Evolutionary conservation across 2,888 invertebrate genomes (phyloP).

Genomic region (Scaptomyza cyrtandrae): DNA sequence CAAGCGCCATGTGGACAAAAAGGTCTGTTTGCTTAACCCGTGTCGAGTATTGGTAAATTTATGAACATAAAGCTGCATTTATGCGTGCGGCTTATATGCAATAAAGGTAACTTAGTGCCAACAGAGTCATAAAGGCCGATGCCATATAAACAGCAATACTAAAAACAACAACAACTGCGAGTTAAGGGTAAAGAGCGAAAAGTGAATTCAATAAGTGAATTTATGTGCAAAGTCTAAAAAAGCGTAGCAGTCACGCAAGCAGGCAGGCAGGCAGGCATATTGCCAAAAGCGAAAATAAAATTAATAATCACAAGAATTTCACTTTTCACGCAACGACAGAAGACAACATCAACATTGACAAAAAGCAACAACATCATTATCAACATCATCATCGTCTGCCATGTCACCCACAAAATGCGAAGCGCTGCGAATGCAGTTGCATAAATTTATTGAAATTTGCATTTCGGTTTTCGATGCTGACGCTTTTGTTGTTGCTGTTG

Average conservation of each 20-base stretch:
- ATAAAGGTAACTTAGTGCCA: conserved; percentile 80
- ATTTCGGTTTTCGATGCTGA: conserved; percentile 65
- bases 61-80: conserved; percentile 78
- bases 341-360: conserved; percentile 36
- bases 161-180: conserved; percentile 13
- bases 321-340: conserved; percentile 75
- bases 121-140: conserved; percentile 76
- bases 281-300: conserved; percentile 79
- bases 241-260: conserved; percentile 62
- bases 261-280: conserved; percentile 45
- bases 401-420: conserved; percentile 73
- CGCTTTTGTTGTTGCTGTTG: conserved; percentile 26
- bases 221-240: conserved; percentile 59
- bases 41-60: conserved; percentile 68
- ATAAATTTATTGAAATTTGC: conserved; percentile 80
- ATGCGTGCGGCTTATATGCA: conserved; percentile 80
- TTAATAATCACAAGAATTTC: conserved; percentile 81
- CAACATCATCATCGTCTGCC: conserved; percentile 57
- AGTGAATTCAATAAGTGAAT: conserved; percentile 67
- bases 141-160: conserved; percentile 64
- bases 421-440: conserved; percentile 69
- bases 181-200: conserved; percentile 26
- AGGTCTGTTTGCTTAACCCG: conserved; percentile 73
- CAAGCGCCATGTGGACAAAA: conserved; percentile 50
- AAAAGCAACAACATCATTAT: conserved; percentile 17